Evolutionary conservation across 2,113 vertebrate genomes (phyloP).

Genomic region (Copsychus sechellarum): DNA sequence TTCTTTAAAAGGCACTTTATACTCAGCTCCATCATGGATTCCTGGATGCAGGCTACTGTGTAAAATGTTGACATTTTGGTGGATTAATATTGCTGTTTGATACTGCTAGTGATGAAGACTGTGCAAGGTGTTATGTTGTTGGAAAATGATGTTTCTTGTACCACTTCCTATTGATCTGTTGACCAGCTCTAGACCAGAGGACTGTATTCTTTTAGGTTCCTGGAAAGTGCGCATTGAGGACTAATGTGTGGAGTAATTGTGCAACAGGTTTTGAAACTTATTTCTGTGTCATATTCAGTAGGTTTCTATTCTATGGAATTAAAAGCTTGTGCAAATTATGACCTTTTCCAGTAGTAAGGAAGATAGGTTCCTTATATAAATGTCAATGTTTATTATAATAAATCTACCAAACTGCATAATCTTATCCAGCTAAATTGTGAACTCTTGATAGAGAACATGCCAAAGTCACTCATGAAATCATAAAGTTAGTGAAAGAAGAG

Average conservation of each 20-base stretch:
- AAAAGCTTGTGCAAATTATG: not conserved
- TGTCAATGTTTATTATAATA: not conserved
- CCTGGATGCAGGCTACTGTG: conserved; percentile 10
- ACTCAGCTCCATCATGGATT: not conserved
- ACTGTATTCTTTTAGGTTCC: not conserved
- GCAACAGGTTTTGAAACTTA: not conserved
- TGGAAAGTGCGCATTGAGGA: not conserved
- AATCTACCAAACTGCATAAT: not conserved
- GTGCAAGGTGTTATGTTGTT: not conserved
- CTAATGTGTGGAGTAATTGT: not conserved
- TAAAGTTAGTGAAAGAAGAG: not conserved
- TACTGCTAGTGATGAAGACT: conserved; percentile 19
- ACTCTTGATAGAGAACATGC: not conserved
- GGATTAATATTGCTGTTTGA: not conserved
- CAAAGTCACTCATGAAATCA: not conserved
- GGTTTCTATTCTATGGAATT: not conserved
- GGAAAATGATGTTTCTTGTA: not conserved
- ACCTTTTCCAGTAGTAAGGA: not conserved
- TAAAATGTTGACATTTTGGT: not conserved
- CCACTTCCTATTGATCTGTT: not conserved
- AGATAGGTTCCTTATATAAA: not conserved
- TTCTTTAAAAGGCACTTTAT: conserved; percentile 21
- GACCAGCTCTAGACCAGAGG: not conserved
- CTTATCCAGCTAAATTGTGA: not conserved
- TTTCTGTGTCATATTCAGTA: not conserved